Conservation (phyloP, 2,113 vertebrate species). For the Campylomormyrus numenius region DNA sequence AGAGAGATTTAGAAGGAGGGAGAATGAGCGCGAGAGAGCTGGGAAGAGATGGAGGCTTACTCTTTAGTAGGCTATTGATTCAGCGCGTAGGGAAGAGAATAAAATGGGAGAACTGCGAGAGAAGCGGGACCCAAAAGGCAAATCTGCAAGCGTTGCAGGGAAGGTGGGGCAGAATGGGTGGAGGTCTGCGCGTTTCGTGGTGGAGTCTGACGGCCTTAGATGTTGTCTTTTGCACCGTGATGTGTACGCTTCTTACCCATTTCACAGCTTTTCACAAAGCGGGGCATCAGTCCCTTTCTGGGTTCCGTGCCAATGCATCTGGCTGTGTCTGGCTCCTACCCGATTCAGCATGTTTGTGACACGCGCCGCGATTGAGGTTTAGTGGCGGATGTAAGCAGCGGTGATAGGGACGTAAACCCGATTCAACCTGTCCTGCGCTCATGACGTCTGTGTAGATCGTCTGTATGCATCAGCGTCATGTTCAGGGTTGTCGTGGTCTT, state of each 20-base stretch:
- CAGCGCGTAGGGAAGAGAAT: conserved; percentile 15
- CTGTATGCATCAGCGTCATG: conserved; percentile 1
- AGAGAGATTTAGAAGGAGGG: not conserved
- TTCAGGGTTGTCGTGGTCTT: conserved; percentile 21
- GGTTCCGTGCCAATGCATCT: not conserved
- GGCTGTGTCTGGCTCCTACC: not conserved
- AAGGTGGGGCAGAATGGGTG: conserved; percentile 48
- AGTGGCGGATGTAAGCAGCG: conserved; percentile 27
- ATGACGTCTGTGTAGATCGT: not conserved
- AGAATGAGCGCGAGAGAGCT: not conserved
- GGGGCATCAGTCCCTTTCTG: not conserved
- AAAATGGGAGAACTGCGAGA: conserved; percentile 52
- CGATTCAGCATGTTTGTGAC: not conserved
- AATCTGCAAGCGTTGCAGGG: conserved; percentile 30
- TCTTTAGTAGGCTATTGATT: conserved; percentile 35
- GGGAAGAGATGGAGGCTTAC: conserved; percentile 34
- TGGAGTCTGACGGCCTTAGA: not conserved
- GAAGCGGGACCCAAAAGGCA: conserved; percentile 46
- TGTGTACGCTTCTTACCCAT: not conserved
- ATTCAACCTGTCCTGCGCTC: conserved; percentile 22
- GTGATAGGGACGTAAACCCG: conserved; percentile 16
- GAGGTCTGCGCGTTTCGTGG: not conserved
- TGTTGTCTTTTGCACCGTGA: not conserved
- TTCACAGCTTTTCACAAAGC: not conserved
- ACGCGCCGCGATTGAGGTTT: not conserved